Conservation (phyloP, 1,140 invertebrate genomes). For the Papilio polytes region DNA sequence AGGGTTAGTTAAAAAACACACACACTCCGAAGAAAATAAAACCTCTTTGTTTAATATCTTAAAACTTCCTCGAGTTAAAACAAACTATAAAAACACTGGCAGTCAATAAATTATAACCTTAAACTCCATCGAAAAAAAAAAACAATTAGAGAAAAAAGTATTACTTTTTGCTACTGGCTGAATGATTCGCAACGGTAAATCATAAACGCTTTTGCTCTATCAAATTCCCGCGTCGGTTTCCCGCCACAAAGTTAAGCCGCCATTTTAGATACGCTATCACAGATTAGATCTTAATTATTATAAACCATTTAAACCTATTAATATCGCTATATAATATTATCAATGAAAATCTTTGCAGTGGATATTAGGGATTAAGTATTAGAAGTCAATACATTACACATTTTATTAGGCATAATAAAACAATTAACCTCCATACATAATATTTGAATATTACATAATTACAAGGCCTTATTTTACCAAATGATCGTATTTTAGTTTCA, state of each 20-base stretch:
- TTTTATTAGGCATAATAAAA: neutral
- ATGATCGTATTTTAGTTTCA: neutral
- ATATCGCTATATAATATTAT: neutral
- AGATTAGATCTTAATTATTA: constrained; percentile 30
- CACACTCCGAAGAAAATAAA: neutral
- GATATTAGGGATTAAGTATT: neutral
- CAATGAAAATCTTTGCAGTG: constrained; percentile 6
- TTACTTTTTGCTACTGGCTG: constrained; percentile 17
- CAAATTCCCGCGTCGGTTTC: neutral
- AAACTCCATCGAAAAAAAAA: neutral
- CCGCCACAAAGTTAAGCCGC: constrained; percentile 19
- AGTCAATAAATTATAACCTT: constrained; percentile 5
- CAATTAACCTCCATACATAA: neutral
- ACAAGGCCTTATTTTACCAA: neutral
- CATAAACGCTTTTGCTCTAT: constrained; percentile 7
- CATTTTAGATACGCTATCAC: constrained; percentile 32
- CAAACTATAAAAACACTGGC: neutral
- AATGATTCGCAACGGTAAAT: constrained; percentile 11
- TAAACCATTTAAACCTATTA: constrained; percentile 29
- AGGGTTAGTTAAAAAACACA: neutral
- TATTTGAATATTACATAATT: neutral
- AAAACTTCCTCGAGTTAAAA: neutral
- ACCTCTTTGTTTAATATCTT: neutral
- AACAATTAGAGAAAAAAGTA: constrained; percentile 5
- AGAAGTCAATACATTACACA: neutral